Evolutionary conservation across 2,888 invertebrate species (phyloP).

Genomic region (Sycophila texana): DNA sequence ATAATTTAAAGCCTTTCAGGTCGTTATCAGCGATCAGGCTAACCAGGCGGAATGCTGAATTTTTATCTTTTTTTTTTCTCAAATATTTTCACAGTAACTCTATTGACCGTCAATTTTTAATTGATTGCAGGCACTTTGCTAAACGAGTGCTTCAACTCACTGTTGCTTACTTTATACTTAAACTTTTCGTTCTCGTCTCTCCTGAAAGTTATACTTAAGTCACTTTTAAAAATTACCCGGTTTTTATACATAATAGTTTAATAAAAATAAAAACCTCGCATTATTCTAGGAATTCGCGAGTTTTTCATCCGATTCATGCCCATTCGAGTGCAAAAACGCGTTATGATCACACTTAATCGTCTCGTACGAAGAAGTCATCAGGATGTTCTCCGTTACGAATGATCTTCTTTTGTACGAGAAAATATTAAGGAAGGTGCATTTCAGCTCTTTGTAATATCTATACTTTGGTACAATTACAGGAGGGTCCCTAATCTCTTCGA

Average conservation of each 20-base stretch:
- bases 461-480: neutral
- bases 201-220: too few relatives aligned
- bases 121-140: too few relatives aligned
- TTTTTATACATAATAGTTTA: too few relatives aligned
- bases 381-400: constrained; percentile 20
- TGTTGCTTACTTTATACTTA: too few relatives aligned
- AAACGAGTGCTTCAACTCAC: too few relatives aligned
- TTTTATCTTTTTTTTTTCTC: neutral
- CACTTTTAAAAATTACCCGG: too few relatives aligned
- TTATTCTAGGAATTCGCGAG: too few relatives aligned
- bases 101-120: too few relatives aligned
- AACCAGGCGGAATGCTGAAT: neutral
- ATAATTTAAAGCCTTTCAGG: neutral
- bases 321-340: constrained; percentile 17
- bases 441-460: neutral
- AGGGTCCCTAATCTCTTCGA: too few relatives aligned
- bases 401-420: constrained; percentile 17
- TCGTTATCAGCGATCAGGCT: neutral
- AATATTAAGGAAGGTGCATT: constrained; percentile 35
- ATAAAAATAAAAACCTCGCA: too few relatives aligned
- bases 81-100: too few relatives aligned
- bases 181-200: too few relatives aligned
- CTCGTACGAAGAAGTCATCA: constrained; percentile 22
- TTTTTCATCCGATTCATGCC: neutral
- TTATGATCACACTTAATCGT: constrained; percentile 16